Evolutionary conservation across 1,140 invertebrate genomes (phyloP), one percentile per base, ranked within the genome.

Genomic region (Drosophila obscura): DNA sequence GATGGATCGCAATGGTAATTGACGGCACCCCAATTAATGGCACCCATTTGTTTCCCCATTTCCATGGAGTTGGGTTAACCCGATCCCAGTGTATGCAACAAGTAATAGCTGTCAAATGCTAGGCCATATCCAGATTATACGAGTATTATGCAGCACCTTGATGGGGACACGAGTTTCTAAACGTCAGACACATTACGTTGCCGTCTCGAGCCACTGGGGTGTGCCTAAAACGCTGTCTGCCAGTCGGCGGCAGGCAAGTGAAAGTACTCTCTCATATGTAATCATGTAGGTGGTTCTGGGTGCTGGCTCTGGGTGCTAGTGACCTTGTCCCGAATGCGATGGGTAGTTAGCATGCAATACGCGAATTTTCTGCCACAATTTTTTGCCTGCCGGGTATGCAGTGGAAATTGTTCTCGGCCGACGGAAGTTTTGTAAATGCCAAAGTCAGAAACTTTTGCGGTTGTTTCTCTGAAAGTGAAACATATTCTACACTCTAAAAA

Each of bases 321-420:
- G 81, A 85, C 81, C 81, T 84, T 84, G 77, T 44, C 31, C 68
- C 43, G 16, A 45, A 66, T 71, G 45, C 58, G 51, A 76, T 76
- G 50, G 24, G 63, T 55, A 35, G 22, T 56, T 56, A 44, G 59
- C 77, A 64, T 87, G 81, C 73, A 87, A 81, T 43, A 50, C 51
- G 46, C 62, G 60, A 58, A 61, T 57, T 67, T 60, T 56, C 78
- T 39, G 35, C 35, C 35, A 39, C 35, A 39, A 11, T 39, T 39
- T 39, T 13, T 13, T 5, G 82, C 77, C 82, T 71, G 45, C 50
- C 66, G 45, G 26, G 31, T 78, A 81, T 81, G 82, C 82, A 81
- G 49, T 60, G 56, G 5, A 78, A 78, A 56, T 69, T 74, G 24
- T 52, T 55, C 65, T 53, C 48, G 39, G 45, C 81, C 56, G 59